Base-by-base conservation (phyloP, 2,888 invertebrate genomes). In the Brachypalpus laphriformis region DNA sequence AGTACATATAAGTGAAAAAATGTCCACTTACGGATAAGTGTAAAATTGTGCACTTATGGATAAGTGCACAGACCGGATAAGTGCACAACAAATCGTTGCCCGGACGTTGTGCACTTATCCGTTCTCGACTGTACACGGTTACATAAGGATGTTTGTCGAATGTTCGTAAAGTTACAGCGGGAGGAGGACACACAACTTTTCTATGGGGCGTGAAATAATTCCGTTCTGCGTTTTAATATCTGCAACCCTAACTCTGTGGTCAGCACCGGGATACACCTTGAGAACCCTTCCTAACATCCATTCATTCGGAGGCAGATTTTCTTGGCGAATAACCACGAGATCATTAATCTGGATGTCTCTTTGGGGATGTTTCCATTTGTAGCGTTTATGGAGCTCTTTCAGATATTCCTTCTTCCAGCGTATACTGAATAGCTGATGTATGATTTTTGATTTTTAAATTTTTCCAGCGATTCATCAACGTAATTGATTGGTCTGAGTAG, bases 291-390 rank as follows among this genome's bases (percentile, higher is more conserved):
- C 81, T 7, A 87, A 16, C 8, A 66, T 54, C 77, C 74, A 77
- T 18, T 82, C 72, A 4, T 76, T 77, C 0, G 49, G 40, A 1
- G 65, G 54, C 6, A 56, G 8, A 0, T 65, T 31, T n/a, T 82
- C 75, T 9, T 71, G 28, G 9, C 63, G 51, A 2, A 86, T 8
- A 7, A 74, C 57, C 6, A 81, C 86, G 1, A 74, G 20, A 37
- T 81, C 81, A 7, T 70, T 25, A 0, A 56, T 51, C 18, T 71
- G 3, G 0, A 82, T 9, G 40, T 87, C 63, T 1, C 9, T 9
- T n/a, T 76, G 68, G 8, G 78, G 68, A 20, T 25, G 20, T 45
- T 76, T 77, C 70, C 83, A 87, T 45, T 83, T 83, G 14, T 63
- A 68, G 11, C 81, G 68, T 37, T 81, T 81, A 7, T 70, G 61